Evolutionary conservation across 2,113 vertebrate genomes (phyloP).

Genomic region (Pelusios castaneus): DNA sequence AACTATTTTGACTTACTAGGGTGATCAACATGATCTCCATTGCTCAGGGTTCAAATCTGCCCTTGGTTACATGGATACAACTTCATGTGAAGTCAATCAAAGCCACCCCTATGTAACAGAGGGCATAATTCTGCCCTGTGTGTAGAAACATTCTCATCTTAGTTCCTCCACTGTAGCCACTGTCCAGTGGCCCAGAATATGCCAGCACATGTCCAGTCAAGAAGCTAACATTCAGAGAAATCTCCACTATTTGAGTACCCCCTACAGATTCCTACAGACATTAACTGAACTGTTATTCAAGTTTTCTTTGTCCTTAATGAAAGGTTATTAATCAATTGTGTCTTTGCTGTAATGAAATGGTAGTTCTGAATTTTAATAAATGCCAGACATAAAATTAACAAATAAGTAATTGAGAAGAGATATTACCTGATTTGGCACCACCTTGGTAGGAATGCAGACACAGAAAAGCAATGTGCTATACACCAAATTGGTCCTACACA

Average conservation of each 20-base stretch:
- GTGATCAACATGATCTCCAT: not conserved
- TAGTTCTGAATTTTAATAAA: slow-evolving; percentile 71
- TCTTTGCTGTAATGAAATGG: slow-evolving; percentile 53
- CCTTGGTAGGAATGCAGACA: slow-evolving; percentile 45
- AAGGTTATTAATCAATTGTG: slow-evolving; percentile 63
- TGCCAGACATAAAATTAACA: slow-evolving; percentile 72
- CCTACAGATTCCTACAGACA: slow-evolving; percentile 22
- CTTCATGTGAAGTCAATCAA: not conserved
- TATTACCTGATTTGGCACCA: slow-evolving; percentile 58
- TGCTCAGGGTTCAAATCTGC: not conserved
- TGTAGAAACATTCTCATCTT: not conserved
- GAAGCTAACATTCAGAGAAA: slow-evolving; percentile 24
- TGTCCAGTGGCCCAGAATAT: not conserved
- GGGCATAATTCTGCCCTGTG: not conserved
- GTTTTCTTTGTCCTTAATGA: slow-evolving; percentile 57
- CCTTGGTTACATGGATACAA: not conserved
- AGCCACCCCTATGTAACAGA: not conserved
- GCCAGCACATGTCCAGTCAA: not conserved
- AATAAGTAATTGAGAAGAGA: slow-evolving; percentile 67
- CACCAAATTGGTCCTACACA: not conserved
- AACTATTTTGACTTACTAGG: not conserved
- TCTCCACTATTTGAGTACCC: not conserved
- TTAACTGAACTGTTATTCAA: slow-evolving; percentile 34
- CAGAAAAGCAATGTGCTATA: slow-evolving; percentile 24
- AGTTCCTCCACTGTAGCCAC: not conserved